Evolutionary conservation across 2,888 invertebrate species (phyloP).

Genomic region (Phalangium opilio): DNA sequence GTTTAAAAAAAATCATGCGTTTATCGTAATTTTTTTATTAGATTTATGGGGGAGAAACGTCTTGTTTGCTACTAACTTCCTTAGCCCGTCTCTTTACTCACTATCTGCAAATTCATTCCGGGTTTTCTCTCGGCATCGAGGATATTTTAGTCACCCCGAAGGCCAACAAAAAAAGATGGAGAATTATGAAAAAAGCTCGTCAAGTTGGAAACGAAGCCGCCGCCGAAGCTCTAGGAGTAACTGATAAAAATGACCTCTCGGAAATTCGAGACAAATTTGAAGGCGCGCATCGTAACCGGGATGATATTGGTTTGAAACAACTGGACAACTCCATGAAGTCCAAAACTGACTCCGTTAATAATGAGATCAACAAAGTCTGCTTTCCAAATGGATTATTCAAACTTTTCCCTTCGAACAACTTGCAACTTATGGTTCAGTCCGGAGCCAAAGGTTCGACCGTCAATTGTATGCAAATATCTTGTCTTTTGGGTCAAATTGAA

Average conservation of each 20-base stretch:
- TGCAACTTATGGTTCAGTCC: conserved; percentile 96
- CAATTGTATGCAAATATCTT: conserved; percentile 80
- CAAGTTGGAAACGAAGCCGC: conserved; percentile 46
- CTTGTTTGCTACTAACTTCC: conserved; percentile 65
- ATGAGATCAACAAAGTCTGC: conserved; percentile 52
- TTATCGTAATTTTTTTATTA: conserved; percentile 33
- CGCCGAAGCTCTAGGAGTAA: conserved; percentile 51
- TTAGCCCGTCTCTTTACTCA: conserved; percentile 83
- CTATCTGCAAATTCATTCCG: conserved; percentile 64
- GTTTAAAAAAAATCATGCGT: too few relatives aligned
- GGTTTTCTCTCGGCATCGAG: conserved; percentile 86
- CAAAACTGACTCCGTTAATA: conserved; percentile 63
- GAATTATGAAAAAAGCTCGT: conserved; percentile 49
- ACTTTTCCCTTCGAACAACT: conserved; percentile 82
- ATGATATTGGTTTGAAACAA: conserved; percentile 55
- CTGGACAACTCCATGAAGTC: conserved; percentile 63
- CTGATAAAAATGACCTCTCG: conserved; percentile 32
- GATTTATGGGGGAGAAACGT: conserved; percentile 76
- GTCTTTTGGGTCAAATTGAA: conserved; percentile 92
- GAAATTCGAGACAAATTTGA: conserved; percentile 51
- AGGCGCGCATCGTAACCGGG: conserved; percentile 44
- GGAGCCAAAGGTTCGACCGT: conserved; percentile 97
- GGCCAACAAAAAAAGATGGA: conserved; percentile 54
- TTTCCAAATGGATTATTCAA: conserved; percentile 45
- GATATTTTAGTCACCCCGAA: conserved; percentile 68